Evolutionary conservation across 2,888 invertebrate species (phyloP).

Genomic region (Luffia ferchaultella): DNA sequence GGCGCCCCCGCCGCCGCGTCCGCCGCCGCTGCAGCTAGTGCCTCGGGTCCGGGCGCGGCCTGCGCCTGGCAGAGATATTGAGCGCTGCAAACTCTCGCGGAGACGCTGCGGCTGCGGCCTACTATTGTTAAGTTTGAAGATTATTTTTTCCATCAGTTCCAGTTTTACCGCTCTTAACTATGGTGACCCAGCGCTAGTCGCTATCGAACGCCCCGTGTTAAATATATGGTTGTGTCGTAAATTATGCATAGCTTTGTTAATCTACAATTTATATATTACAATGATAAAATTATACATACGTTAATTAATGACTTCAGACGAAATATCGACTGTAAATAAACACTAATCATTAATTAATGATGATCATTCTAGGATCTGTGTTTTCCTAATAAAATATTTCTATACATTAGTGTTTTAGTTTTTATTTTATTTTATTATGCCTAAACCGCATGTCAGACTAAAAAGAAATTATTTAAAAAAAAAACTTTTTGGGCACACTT

Average conservation of each 20-base stretch:
- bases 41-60: constrained; percentile 30
- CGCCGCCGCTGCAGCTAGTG: constrained; percentile 30
- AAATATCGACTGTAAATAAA: constrained; percentile 6
- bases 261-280: constrained; percentile 4
- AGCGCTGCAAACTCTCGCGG: constrained; percentile 18
- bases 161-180: constrained; percentile 57
- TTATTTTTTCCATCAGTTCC: constrained; percentile 48
- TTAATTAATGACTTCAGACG: neutral
- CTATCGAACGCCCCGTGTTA: constrained; percentile 50
- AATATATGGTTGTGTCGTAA: constrained; percentile 68
- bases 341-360: neutral
- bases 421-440: no score
- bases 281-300: neutral
- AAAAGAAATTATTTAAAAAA: no score
- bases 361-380: constrained; percentile 41
- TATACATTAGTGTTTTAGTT: constrained; percentile 10
- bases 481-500: no score
- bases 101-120: constrained; percentile 20
- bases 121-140: constrained; percentile 64
- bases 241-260: constrained; percentile 62
- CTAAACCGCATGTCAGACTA: no score
- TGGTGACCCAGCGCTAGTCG: constrained; percentile 41
- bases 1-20: constrained; percentile 31
- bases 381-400: constrained; percentile 60
- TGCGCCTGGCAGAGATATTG: constrained; percentile 63